Percentiles rank a stretch among this genome's conserved stretches.
Conservation (phyloP, 2,113 vertebrate species). For the Odocoileus hemionus region DNA sequence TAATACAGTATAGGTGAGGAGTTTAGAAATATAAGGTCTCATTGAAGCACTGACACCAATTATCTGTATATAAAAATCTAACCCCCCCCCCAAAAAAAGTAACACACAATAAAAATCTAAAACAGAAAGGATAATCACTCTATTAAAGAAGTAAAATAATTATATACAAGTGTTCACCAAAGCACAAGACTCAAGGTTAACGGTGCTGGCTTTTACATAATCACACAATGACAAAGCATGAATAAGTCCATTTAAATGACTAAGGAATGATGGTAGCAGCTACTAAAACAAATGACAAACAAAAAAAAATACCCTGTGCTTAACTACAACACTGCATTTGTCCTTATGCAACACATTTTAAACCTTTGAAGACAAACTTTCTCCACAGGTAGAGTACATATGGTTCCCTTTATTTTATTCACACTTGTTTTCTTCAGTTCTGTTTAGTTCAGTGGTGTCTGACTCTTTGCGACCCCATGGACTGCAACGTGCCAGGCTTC, state of each 20-base stretch:
- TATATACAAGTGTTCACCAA: not conserved
- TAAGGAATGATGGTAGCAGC: not conserved
- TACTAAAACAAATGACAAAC: not conserved
- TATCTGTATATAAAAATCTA: not conserved
- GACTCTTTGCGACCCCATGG: not conserved
- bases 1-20: not conserved
- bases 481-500: not conserved
- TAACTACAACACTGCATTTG: not conserved
- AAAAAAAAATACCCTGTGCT: not conserved
- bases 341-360: not conserved
- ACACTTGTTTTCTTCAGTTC: not conserved
- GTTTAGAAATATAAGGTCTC: not conserved
- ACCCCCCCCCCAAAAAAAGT: not conserved
- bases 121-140: not conserved
- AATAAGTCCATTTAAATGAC: not conserved
- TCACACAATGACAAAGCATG: not conserved
- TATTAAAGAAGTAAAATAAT: not conserved
- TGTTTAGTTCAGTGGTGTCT: not conserved
- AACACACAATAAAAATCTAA: not conserved
- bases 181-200: not conserved
- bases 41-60: not conserved
- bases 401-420: not conserved
- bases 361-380: not conserved
- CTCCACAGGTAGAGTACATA: not conserved
- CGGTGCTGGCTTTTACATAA: not conserved